Base-by-base conservation (phyloP, 2,888 invertebrate genomes). In the Drosophila cracens region DNA sequence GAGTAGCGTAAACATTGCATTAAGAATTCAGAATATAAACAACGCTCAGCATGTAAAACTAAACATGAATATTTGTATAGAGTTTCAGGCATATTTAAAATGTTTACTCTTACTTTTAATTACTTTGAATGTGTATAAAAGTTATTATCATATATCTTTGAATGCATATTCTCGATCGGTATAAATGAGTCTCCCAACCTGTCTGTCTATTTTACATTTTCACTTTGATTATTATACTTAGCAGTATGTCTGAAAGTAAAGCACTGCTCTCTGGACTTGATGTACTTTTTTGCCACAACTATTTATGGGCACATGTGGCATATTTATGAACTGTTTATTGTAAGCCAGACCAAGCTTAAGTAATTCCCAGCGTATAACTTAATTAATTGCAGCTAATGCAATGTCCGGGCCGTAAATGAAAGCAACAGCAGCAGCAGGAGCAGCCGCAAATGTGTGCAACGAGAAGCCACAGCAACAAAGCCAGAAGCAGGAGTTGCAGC, bases 361-460 rank as follows among this genome's bases (percentile, higher is more conserved):
- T 79, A 87, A 84, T 84, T 76, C 83, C 78, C 88, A 66, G 88
- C 53, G 77, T 63, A 77, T 76, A 90, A 86, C 77, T 81, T 90
- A 86, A 86, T 89, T 86, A 86, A 86, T 89, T 87, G 90, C 79
- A 76, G 86, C 90, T 86, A 86, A 86, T 86, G 90, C 74, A 81
- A 68, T 83, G 76, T 75, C 71, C 79, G 53, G 34, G 33, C 59
- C 70, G 57, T 36, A 49, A 57, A 78, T 63, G 56, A 51, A 51
- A 33, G 43, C 43, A 61, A 48, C 60, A 34, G 74, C 38, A 38
- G 7, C 34, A 63, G 52, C 48, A 56, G 10, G 8, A 43, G 75
- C 74, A 72, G 74, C 84, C 64, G 52, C 79, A 87, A 63, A 81
- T 84, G 54, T 76, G 57, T 70, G 52, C 67, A 72, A 40, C 58